Percentiles rank a stretch among this genome's conserved stretches.
Evolutionary conservation across 2,888 invertebrate species (phyloP).

Genomic region (Agrilus biguttatus): DNA sequence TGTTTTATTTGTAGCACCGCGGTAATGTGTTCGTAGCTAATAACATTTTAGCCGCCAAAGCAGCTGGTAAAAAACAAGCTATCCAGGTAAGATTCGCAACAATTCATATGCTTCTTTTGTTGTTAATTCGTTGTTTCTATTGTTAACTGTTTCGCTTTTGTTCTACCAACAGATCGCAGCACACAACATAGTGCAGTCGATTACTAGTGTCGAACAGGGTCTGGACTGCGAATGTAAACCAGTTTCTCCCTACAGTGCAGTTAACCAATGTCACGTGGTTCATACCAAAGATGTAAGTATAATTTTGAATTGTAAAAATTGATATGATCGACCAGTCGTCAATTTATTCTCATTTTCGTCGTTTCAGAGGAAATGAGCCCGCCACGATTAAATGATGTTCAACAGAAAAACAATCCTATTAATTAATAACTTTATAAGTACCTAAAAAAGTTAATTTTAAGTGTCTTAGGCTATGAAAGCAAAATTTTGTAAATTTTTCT

Average conservation of each 20-base stretch:
- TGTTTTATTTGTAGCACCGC: slow-evolving; percentile 33
- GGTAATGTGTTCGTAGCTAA: slow-evolving; percentile 51
- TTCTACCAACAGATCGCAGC: slow-evolving; percentile 32
- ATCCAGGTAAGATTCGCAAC: slow-evolving; percentile 28
- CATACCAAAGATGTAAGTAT: slow-evolving; percentile 14
- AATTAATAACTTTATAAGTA: too few species aligned
- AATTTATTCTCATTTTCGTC: too few species aligned
- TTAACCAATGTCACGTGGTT: slow-evolving; percentile 20
- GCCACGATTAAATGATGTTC: too few species aligned
- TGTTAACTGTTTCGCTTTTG: slow-evolving; percentile 12
- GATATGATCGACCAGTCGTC: too few species aligned
- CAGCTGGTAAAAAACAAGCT: slow-evolving; percentile 46
- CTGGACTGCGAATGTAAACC: slow-evolving; percentile 33
- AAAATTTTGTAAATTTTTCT: too few species aligned
- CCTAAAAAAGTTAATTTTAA: too few species aligned
- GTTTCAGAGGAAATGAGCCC: too few species aligned
- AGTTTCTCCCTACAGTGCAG: slow-evolving; percentile 15
- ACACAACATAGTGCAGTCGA: slow-evolving; percentile 30
- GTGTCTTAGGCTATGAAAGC: too few species aligned
- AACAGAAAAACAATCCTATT: too few species aligned
- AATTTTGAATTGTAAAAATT: too few species aligned
- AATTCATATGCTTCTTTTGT: too few species aligned
- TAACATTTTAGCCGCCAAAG: slow-evolving; percentile 39
- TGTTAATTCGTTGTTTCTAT: too few species aligned
- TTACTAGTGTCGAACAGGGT: slow-evolving; percentile 27